Percentiles rank a stretch among this genome's conserved stretches.
Conservation (phyloP, 2,888 invertebrate species). For the Gerosis bhagava region DNA sequence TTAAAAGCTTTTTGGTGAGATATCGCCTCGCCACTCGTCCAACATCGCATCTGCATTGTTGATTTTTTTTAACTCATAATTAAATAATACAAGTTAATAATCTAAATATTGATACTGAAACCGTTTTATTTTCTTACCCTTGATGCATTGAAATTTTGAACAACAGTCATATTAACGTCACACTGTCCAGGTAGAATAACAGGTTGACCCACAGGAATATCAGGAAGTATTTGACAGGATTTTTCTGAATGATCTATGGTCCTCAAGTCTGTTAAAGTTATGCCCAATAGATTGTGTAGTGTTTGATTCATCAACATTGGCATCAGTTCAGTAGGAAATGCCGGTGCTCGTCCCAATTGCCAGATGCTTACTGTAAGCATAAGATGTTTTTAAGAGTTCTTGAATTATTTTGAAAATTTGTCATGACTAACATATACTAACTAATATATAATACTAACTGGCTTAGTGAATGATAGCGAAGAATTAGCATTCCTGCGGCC, state of each 20-base stretch:
- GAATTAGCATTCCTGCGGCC: too few species aligned
- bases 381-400: neutral
- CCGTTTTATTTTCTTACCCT: too few species aligned
- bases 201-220: constrained; percentile 47
- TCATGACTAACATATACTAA: too few species aligned
- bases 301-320: constrained; percentile 41
- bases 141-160: constrained; percentile 47
- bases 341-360: constrained; percentile 46
- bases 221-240: constrained; percentile 54
- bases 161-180: constrained; percentile 45
- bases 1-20: too few species aligned
- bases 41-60: too few species aligned
- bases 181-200: constrained; percentile 61
- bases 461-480: too few species aligned
- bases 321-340: constrained; percentile 37
- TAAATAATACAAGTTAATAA: too few species aligned
- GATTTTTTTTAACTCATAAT: too few species aligned
- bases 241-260: constrained; percentile 44
- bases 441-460: too few species aligned
- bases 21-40: too few species aligned
- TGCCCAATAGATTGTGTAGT: constrained; percentile 38
- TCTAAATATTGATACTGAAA: too few species aligned
- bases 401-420: too few species aligned
- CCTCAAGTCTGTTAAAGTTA: constrained; percentile 39
- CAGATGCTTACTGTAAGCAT: constrained; percentile 57